A percentile compares a stretch with the other conserved stretches of the same genome.
phyloP scores from a whole-genome alignment of 2,797 vertebrate species.

The Dermochelys coriacea region DNA sequence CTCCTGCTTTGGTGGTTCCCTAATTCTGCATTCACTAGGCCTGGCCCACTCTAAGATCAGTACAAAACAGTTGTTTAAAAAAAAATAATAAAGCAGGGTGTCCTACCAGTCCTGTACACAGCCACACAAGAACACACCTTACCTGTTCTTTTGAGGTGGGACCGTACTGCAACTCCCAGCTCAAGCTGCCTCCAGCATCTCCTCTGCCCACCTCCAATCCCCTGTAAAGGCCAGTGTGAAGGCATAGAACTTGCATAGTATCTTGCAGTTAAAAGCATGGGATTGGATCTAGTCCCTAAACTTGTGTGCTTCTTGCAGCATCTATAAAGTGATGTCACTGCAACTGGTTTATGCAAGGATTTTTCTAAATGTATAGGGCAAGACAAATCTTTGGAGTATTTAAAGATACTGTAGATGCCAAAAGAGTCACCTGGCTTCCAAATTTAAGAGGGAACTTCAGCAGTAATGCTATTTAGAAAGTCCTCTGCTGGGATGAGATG shows the following conservation, averaged over 20 bases:
- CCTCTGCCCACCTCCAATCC: neutral
- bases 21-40: neutral
- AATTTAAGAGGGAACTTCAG: neutral
- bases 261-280: neutral
- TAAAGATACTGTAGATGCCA: neutral
- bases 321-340: no score
- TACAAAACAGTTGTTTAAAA: neutral
- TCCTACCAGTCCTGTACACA: neutral
- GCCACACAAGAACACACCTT: neutral
- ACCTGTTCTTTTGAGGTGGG: neutral
- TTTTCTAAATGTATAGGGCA: neutral
- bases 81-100: neutral
- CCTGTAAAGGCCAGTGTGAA: neutral
- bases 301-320: no score
- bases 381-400: neutral
- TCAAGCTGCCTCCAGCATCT: neutral
- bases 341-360: neutral
- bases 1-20: neutral
- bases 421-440: neutral
- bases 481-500: neutral
- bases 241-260: neutral
- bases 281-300: neutral
- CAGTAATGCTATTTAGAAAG: no score
- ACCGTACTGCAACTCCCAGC: neutral
- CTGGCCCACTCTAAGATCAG: neutral